Evolutionary conservation across 2,888 invertebrate genomes (phyloP), one percentile per base, ranked within the genome.

Genomic region (Pinctada fucata): DNA sequence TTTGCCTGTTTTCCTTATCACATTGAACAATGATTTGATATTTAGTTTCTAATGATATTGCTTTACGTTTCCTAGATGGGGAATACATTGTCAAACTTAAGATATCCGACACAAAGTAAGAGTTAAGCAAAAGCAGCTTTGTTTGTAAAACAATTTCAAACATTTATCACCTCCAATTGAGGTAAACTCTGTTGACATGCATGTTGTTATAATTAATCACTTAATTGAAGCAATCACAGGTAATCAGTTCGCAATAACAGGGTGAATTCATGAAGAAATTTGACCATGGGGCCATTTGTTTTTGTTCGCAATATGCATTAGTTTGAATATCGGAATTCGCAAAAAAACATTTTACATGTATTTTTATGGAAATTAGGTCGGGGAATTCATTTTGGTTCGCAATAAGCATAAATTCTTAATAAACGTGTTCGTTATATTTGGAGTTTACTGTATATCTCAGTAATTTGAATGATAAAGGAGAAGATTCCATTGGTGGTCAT

Each of bases 331-430:
- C 13, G 58, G 13, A 58, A 13, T 58, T 58, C 58, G 58, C 58
- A 10, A 58, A 58, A 58, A 58, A 58, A 58, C 6, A 10, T 58
- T 58, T 58, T 13, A 6, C 58, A 58, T 13, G 13, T 58, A 10
- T 58, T 58, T 58, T 58, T 13, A 10, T 58, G 58, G 58, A 58
- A 13, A 58, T 58, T 6, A 58, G 58, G 58, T 58, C 58, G 58
- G 58, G 58, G 58, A 58, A 58, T 58, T 58, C 58, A 58, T 58
- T 13, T 58, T 58, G 58, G 58, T 58, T 58, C 58, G 58, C 13
- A 58, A 58, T 58, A 58, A 58, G 58, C 58, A 58, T 58, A 13
- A 58, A 58, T 58, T 58, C 58, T 58, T 58, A 58, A 58, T 58
- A 58, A 58, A 58, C 58, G 58, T 58, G 58, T 58, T 58, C 58